Percentiles rank a stretch among this genome's conserved stretches.
These are phyloP conservation scores for Berghia stephanieae DNA, from an alignment of 1,140 invertebrate species.

Conservation along the genomic window DNA sequence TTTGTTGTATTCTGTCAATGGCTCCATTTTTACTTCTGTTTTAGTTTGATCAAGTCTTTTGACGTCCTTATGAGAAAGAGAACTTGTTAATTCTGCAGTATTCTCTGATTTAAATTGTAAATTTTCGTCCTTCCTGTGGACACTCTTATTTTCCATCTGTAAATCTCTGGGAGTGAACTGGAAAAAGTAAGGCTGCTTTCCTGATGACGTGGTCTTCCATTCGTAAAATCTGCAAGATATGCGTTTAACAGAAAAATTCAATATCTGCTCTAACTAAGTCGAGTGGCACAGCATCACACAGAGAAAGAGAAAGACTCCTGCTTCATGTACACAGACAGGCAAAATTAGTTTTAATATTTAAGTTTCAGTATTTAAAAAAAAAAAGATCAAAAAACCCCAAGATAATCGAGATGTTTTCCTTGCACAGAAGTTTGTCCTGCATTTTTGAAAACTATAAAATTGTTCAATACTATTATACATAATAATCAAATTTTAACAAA, in stretches of 20 bases:
- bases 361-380: not conserved
- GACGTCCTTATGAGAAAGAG: no score
- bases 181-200: slow-evolving; percentile 83
- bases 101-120: no score
- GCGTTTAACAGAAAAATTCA: not conserved
- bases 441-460: no score
- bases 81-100: no score
- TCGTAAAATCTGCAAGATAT: slow-evolving; percentile 76
- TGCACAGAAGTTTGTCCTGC: no score
- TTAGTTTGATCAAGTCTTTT: no score
- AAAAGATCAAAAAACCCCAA: no score
- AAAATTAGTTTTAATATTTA: not conserved
- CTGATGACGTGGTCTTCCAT: slow-evolving; percentile 76
- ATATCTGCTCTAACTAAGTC: not conserved
- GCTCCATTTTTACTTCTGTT: no score
- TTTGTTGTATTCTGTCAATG: no score
- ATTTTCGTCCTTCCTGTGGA: not conserved
- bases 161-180: slow-evolving; percentile 73
- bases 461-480: no score
- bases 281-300: not conserved
- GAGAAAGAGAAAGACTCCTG: not conserved
- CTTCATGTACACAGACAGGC: not conserved
- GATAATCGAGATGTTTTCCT: no score
- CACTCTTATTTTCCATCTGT: slow-evolving; percentile 10
- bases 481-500: no score